Base-by-base conservation (phyloP, 1,140 invertebrate genomes). In the Procambarus virginalis region DNA sequence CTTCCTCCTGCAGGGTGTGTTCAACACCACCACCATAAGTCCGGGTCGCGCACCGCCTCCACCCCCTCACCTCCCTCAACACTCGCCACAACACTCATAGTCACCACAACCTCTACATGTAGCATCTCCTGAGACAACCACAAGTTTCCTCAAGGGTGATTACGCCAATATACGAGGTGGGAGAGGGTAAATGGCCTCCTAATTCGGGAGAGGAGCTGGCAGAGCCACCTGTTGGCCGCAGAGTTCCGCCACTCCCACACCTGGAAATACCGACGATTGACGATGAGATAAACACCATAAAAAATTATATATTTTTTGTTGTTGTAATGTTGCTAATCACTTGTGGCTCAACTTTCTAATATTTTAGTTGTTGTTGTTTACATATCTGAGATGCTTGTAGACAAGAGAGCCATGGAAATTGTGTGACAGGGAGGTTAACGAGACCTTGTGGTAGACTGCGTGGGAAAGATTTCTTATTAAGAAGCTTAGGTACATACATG, bases 1-100 rank as follows among this genome's bases (percentile, higher is more conserved):
- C 48, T 84, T 84, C n/a, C 12, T 84, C 51, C 81, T n/a, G 34
- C 81, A 84, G 82, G 82, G 82, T 84, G 82, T 84, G 82, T 84
- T 84, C 82, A 70, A 14, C 46, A 46, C 6, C 8, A 17, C 14
- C 34, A 34, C 60, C 14, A 17, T 76, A 84, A 84, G 82, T 84
- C 82, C n/a, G 82, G 82, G 82, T 84, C 48, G 48, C 82, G 82
- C 70, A 49, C 8, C 70, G 2, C 68, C 48, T 8, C 20, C n/a
- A 34, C 34, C 22, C 60, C 20, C 68, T 46, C 45, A 51, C 3
- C n/a, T 20, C 68, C 2, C 68, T 22, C 68, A 34, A 6, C 20
- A 73, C 68, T 5, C 68, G 22, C 22, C 17, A 34, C 78, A 58
- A 55, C 46, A 51, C 51, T 60, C 20, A 60, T 45, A 45, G 45